These are phyloP conservation scores for Lampris megalopsis DNA, from an alignment of 2,113 vertebrate species.

Conservation along the genomic window DNA sequence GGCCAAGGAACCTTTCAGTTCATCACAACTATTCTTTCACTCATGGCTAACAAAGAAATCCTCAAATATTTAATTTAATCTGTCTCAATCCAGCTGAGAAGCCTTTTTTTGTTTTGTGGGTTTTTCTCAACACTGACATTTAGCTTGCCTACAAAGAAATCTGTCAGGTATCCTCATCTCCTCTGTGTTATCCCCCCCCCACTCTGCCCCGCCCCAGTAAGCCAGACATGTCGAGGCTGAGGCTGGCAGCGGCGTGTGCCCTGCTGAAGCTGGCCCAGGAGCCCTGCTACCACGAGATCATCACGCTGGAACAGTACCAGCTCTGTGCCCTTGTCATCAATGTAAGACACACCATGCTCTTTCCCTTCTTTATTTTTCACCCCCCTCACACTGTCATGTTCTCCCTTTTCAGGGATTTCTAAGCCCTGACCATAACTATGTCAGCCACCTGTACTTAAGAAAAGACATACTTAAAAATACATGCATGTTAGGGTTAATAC, in stretches of 20 bases:
- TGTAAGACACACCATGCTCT: slow-evolving; percentile 79
- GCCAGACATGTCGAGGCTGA: slow-evolving; percentile 97
- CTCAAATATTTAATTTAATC: no score
- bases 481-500: no score
- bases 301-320: slow-evolving; percentile 98
- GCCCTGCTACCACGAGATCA: slow-evolving; percentile 98
- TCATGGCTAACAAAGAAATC: no score
- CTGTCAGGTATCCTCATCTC: slow-evolving; percentile 4
- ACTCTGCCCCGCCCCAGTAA: slow-evolving; percentile 83
- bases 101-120: not conserved
- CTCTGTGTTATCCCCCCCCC: not conserved
- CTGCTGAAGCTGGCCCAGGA: slow-evolving; percentile 97
- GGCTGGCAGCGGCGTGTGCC: slow-evolving; percentile 94
- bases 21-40: no score
- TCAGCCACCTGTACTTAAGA: not conserved
- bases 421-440: no score
- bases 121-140: not conserved
- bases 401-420: no score
- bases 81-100: no score
- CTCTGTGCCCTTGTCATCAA: slow-evolving; percentile 97
- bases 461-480: not conserved
- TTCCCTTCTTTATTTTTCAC: no score
- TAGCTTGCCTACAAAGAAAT: slow-evolving; percentile 7
- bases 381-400: no score
- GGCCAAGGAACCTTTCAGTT: no score